A percentile compares a stretch with the other conserved stretches of the same genome.
These are phyloP conservation scores for Pararge aegeria DNA, from an alignment of 1,140 invertebrate genomes.

Conservation along the genomic window DNA sequence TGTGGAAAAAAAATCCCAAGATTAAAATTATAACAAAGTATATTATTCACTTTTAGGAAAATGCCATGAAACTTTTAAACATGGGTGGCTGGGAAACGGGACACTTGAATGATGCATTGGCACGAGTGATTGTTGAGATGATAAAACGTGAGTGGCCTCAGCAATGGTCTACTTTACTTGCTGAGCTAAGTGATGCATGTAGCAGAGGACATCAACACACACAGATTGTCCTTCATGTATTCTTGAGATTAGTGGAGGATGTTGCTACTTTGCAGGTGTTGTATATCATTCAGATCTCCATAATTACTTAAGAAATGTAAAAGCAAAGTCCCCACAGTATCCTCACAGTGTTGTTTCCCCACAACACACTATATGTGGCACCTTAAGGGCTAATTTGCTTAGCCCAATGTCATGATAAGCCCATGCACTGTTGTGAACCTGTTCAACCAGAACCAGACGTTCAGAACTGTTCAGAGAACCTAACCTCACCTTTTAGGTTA, in stretches of 20 bases:
- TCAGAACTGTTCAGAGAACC: no score
- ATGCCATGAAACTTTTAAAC: conserved; percentile 90
- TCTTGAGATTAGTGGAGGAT: conserved; percentile 93
- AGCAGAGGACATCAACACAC: conserved; percentile 90
- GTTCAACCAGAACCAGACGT: no score
- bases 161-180: conserved; percentile 92
- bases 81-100: conserved; percentile 84
- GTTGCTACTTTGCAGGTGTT: conserved; percentile 89
- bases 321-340: no score
- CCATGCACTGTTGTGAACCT: no score
- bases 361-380: no score
- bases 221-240: conserved; percentile 92
- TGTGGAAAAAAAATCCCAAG: no score
- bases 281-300: not conserved
- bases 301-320: no score
- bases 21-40: no score
- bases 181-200: conserved; percentile 89
- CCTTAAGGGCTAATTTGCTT: no score
- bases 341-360: no score
- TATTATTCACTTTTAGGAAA: conserved; percentile 83
- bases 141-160: conserved; percentile 97
- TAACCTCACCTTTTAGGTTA: no score
- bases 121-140: conserved; percentile 95
- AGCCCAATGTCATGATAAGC: no score
- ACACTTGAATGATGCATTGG: conserved; percentile 93